Conservation (phyloP, 2,113 vertebrate genomes). For the Pterocles gutturalis region DNA sequence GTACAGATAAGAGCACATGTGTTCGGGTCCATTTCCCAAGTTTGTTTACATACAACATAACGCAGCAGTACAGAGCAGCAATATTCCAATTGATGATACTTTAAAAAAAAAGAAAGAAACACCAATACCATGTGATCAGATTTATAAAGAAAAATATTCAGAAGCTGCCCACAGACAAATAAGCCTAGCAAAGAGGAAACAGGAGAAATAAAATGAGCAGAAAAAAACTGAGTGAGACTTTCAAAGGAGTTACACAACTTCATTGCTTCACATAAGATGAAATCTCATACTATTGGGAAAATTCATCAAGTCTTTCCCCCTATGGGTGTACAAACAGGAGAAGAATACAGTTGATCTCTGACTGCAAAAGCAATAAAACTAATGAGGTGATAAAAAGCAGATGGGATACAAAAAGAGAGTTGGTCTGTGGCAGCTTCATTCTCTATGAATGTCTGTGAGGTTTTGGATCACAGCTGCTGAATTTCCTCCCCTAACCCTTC, state of each 20-base stretch:
- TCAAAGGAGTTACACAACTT: neutral
- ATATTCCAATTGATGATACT: neutral
- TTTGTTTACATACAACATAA: neutral
- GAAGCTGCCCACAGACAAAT: neutral
- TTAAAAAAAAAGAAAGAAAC: neutral
- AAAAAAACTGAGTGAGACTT: neutral
- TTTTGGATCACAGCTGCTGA: conserved; percentile 38
- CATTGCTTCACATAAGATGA: neutral
- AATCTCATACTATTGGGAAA: neutral
- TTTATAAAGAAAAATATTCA: neutral
- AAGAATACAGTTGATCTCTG: neutral
- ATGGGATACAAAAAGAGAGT: neutral
- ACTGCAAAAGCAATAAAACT: neutral
- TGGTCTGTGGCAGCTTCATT: neutral
- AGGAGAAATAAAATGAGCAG: neutral
- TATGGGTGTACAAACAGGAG: neutral
- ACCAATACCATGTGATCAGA: neutral
- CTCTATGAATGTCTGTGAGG: neutral
- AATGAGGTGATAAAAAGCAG: neutral
- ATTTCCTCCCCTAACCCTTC: neutral
- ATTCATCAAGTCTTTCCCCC: neutral
- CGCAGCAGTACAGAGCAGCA: neutral
- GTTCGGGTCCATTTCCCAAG: neutral
- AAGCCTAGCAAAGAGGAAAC: neutral
- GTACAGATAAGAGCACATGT: neutral